Percentiles rank a stretch among this genome's conserved stretches.
phyloP scores from a whole-genome alignment of 1,140 invertebrate species.

The Oreohelix idahoensis region DNA sequence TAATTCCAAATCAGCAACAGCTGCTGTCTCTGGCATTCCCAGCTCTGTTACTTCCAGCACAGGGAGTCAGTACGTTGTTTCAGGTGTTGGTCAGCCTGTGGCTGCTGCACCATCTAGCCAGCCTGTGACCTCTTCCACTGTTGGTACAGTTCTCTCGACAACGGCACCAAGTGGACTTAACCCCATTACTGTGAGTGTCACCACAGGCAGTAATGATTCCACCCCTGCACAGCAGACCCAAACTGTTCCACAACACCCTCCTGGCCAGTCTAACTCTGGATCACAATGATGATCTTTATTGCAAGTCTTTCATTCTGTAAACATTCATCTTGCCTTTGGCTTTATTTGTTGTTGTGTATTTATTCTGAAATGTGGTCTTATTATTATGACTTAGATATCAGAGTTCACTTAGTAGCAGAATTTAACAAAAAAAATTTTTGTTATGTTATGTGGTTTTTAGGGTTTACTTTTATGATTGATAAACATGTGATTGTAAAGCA shows the following conservation, averaged over 20 bases:
- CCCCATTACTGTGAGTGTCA: not conserved
- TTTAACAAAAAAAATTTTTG: not conserved
- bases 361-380: not conserved
- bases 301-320: constrained; percentile 35
- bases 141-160: not conserved
- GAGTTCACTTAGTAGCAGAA: not conserved
- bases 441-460: not conserved
- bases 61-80: not conserved
- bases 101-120: not conserved
- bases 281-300: constrained; percentile 22
- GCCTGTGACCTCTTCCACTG: not conserved
- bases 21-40: constrained; percentile 14
- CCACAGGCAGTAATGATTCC: not conserved
- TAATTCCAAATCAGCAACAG: not conserved
- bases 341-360: not conserved
- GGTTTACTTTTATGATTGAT: not conserved
- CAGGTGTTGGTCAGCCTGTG: not conserved
- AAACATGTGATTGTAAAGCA: not conserved
- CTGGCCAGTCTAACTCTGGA: not conserved
- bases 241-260: not conserved
- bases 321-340: constrained; percentile 42
- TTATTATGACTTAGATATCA: not conserved
- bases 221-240: not conserved
- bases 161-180: not conserved
- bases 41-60: not conserved